These are phyloP conservation scores for Strigamia transsilvanica DNA, from an alignment of 2,888 invertebrate genomes.

Conservation along the genomic window DNA sequence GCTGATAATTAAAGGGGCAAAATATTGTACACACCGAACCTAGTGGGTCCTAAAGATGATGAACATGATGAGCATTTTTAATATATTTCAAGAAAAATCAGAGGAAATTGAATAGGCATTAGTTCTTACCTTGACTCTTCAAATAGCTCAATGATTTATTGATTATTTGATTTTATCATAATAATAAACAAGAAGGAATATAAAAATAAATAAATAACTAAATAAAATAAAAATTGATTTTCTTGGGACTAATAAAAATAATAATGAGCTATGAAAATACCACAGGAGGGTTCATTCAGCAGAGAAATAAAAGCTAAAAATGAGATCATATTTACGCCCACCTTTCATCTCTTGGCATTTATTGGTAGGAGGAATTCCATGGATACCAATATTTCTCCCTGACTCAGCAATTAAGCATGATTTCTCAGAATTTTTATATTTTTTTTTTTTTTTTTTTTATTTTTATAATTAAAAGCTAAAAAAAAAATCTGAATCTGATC, in stretches of 20 bases:
- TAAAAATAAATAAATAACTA: no score
- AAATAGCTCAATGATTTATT: slow-evolving; percentile 28
- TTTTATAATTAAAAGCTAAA: not conserved
- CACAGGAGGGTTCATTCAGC: no score
- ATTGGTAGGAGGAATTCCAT: slow-evolving; percentile 11
- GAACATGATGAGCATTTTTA: not conserved
- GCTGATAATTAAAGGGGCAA: not conserved
- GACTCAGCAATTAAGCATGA: not conserved
- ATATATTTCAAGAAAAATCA: no score
- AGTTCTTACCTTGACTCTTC: slow-evolving; percentile 33
- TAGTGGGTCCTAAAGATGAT: not conserved
- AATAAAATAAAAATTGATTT: not conserved
- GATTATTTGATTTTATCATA: not conserved
- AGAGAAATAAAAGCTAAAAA: not conserved
- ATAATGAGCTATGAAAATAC: not conserved
- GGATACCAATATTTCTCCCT: slow-evolving; percentile 19
- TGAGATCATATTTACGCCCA: not conserved
- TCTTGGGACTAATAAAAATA: not conserved
- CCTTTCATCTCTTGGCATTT: slow-evolving; percentile 8
- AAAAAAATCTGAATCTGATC: not conserved
- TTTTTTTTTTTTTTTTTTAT: not conserved
- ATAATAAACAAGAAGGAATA: not conserved
- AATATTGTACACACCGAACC: not conserved
- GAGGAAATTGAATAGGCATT: not conserved
- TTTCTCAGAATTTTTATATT: no score